These are phyloP conservation scores for Cryptocephalus moraei DNA, from an alignment of 2,888 invertebrate species.

Conservation along the genomic window DNA sequence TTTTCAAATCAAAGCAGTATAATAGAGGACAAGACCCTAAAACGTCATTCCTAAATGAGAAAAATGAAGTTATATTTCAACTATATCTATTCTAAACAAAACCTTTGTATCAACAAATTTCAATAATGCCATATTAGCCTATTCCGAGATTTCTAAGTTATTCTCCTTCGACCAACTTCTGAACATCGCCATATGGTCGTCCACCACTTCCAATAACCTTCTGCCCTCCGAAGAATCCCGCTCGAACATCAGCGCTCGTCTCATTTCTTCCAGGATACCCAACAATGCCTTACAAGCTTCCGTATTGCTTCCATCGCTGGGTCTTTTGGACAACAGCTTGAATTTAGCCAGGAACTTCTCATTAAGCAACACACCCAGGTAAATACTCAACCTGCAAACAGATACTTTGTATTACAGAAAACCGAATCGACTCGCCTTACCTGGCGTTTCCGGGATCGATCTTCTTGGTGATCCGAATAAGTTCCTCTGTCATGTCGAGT, in stretches of 20 bases:
- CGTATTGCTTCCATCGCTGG: constrained; percentile 3
- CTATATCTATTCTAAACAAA: no score
- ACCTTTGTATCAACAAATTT: no score
- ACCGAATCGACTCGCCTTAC: constrained; percentile 8
- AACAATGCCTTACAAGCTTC: constrained; percentile 3
- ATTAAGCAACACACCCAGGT: constrained; percentile 11
- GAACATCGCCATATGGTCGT: constrained; percentile 11
- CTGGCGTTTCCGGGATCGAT: constrained; percentile 61
- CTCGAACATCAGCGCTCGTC: constrained; percentile 7
- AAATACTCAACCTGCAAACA: constrained; percentile 8
- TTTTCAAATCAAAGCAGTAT: no score
- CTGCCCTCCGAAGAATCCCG: constrained; percentile 4
- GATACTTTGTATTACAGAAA: background rate
- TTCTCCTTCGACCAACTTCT: constrained; percentile 15
- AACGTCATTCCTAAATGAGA: no score
- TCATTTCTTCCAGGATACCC: constrained; percentile 8
- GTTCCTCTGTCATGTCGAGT: constrained; percentile 50
- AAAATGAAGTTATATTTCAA: no score
- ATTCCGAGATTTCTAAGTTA: background rate
- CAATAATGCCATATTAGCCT: background rate
- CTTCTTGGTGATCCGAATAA: constrained; percentile 48
- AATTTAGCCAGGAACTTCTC: constrained; percentile 11
- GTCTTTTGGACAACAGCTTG: constrained; percentile 7
- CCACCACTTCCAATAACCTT: constrained; percentile 11
- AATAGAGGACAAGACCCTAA: no score